Evolutionary conservation across 37 sponge, comb jelly and placozoan genomes (phyloP).

Genomic region (Corticium candelabrum): DNA sequence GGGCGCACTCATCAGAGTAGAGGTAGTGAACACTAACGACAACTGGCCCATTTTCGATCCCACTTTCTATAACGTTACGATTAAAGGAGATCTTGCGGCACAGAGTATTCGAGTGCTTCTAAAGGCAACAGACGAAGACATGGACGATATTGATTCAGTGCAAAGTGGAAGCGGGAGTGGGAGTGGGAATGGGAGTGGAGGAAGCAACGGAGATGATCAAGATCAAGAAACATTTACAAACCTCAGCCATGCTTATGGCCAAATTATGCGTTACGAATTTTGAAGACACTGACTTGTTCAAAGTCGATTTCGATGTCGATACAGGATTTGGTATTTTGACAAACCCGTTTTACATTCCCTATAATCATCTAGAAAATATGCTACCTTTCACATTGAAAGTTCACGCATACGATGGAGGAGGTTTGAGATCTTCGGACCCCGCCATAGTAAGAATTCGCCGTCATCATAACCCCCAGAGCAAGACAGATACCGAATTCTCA

Average conservation of each 20-base stretch:
- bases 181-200: no score
- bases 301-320: not conserved
- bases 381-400: not conserved
- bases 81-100: constrained; percentile 7
- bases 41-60: constrained; percentile 11
- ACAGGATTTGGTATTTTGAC: not conserved
- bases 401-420: not conserved
- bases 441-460: not conserved
- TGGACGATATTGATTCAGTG: constrained; percentile 5
- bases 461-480: no score
- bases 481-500: not conserved
- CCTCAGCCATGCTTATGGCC: no score
- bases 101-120: not conserved
- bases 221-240: no score
- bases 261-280: not conserved
- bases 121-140: constrained; percentile 5
- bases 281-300: not conserved
- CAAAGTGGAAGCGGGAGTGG: no score
- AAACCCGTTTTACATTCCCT: no score
- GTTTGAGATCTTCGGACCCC: not conserved
- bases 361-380: no score
- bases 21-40: constrained; percentile 21
- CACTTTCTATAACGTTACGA: not conserved
- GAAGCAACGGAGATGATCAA: no score
- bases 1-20: constrained; percentile 10